Evolutionary conservation across 1,140 invertebrate genomes (phyloP).

Genomic region (Pseudoatta argentina): DNA sequence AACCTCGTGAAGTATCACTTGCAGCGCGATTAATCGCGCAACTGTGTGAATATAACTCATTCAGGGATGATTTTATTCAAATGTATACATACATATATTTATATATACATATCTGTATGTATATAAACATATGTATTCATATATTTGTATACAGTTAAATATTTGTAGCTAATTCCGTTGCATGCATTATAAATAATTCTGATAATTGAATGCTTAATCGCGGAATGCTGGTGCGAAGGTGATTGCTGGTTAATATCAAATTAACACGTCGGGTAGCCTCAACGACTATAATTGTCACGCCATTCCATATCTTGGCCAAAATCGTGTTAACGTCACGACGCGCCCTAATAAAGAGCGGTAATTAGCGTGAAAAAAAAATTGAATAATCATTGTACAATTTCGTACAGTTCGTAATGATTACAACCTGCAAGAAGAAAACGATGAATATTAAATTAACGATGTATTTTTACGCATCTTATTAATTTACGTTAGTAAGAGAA

Average conservation of each 20-base stretch:
- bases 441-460: conserved; percentile 12
- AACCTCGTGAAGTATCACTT: conserved; percentile 23
- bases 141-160: background rate
- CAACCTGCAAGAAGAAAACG: background rate
- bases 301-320: conserved; percentile 49
- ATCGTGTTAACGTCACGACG: conserved; percentile 52
- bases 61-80: background rate
- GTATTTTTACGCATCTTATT: conserved; percentile 21
- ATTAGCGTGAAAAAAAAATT: conserved; percentile 43
- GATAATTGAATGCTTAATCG: conserved; percentile 49
- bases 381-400: background rate
- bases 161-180: background rate
- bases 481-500: background rate
- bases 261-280: conserved; percentile 31
- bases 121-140: too few relatives aligned
- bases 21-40: conserved; percentile 33
- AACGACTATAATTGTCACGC: conserved; percentile 56
- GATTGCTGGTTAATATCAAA: conserved; percentile 47
- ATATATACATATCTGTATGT: too few relatives aligned
- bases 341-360: conserved; percentile 38
- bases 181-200: conserved; percentile 36
- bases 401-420: background rate
- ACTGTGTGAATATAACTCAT: conserved; percentile 14
- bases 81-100: background rate
- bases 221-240: background rate